Evolutionary conservation across 2,888 invertebrate species (phyloP).

Genomic region (Idaea aversata): DNA sequence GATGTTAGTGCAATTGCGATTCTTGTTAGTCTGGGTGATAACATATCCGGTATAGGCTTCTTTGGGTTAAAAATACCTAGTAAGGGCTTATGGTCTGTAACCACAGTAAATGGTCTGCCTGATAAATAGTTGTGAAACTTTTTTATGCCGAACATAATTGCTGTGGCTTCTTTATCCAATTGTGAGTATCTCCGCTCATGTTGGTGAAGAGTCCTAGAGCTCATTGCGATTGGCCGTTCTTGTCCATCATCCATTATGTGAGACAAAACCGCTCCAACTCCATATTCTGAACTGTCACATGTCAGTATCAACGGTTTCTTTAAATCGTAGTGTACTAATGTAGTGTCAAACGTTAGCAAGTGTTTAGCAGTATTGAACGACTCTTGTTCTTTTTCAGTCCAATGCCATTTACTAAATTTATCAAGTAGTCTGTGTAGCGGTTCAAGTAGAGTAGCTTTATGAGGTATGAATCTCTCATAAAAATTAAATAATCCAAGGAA

Average conservation of each 20-base stretch:
- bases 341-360: constrained; percentile 17
- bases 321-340: constrained; percentile 8
- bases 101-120: constrained; percentile 12
- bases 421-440: constrained; percentile 14
- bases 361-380: constrained; percentile 17
- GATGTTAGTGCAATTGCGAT: too few species aligned
- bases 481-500: constrained; percentile 11
- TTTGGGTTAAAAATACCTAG: too few species aligned
- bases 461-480: constrained; percentile 8
- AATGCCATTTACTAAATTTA: constrained; percentile 8
- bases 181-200: constrained; percentile 28
- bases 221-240: constrained; percentile 24
- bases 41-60: too few species aligned
- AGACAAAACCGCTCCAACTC: constrained; percentile 22
- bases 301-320: constrained; percentile 12
- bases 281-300: constrained; percentile 25
- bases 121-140: constrained; percentile 19
- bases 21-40: too few species aligned
- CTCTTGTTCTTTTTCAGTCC: constrained; percentile 16
- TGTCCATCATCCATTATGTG: constrained; percentile 24
- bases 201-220: constrained; percentile 22
- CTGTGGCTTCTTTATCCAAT: constrained; percentile 28
- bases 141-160: constrained; percentile 26
- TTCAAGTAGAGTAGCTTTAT: constrained; percentile 9
- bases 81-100: too few species aligned